Conservation (phyloP, 2,797 vertebrate species). For the Phrynocephalus vlangalii region DNA sequence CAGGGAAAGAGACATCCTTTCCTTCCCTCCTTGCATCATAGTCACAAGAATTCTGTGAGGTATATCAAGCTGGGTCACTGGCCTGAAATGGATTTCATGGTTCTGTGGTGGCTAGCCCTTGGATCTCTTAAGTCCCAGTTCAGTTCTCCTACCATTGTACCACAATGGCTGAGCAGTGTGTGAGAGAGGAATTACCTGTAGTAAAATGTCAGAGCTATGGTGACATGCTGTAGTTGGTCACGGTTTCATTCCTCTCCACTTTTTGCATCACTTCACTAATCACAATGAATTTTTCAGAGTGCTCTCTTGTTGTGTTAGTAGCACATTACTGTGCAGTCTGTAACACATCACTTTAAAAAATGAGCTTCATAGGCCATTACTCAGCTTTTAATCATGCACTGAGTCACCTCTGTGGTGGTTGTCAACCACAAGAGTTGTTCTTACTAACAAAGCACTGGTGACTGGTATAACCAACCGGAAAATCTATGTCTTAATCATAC, state of each 20-base stretch:
- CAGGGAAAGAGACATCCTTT: no score
- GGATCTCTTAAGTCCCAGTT: no score
- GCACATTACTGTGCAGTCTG: neutral
- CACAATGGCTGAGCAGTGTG: no score
- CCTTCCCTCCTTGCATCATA: no score
- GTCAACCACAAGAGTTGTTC: neutral
- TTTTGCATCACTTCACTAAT: neutral
- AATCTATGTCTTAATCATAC: neutral
- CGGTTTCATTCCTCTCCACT: neutral
- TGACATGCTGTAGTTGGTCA: neutral
- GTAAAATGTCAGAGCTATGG: neutral
- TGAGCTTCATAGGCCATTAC: neutral
- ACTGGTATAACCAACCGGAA: constrained; percentile 17
- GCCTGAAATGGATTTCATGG: no score
- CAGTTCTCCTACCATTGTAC: no score
- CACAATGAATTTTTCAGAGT: no score
- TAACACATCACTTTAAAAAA: neutral
- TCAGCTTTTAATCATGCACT: neutral
- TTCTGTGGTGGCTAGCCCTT: no score
- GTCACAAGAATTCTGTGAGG: no score
- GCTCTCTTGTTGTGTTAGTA: neutral
- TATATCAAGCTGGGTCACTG: no score
- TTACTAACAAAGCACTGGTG: neutral
- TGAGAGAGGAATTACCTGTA: neutral
- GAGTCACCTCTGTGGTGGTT: constrained; percentile 18